A percentile compares a stretch with the other conserved stretches of the same genome.
These are phyloP conservation scores for Gari tellinella DNA, from an alignment of 2,888 invertebrate genomes.

Conservation along the genomic window DNA sequence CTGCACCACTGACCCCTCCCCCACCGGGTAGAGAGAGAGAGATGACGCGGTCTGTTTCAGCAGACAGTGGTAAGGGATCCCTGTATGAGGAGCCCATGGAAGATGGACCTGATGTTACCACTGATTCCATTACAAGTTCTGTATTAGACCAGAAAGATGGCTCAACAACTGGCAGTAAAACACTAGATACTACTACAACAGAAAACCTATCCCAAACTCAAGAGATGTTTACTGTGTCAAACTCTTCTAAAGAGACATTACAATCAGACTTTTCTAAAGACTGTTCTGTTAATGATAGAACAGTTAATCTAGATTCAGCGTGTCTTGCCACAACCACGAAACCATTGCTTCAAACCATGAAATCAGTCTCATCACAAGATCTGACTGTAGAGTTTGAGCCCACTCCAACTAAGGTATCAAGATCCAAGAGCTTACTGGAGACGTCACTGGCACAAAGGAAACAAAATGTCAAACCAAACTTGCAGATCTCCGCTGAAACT, in stretches of 20 bases:
- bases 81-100: constrained; percentile 64
- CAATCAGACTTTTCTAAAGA: too few species aligned
- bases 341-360: constrained; percentile 18
- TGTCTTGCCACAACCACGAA: too few species aligned
- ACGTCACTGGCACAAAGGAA: constrained; percentile 45
- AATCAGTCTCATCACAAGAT: constrained; percentile 59
- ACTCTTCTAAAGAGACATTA: too few species aligned
- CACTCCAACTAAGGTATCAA: constrained; percentile 51
- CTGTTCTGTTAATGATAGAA: too few species aligned
- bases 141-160: neutral
- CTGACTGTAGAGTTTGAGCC: constrained; percentile 34
- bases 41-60: constrained; percentile 66
- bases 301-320: too few species aligned
- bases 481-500: constrained; percentile 77
- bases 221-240: too few species aligned
- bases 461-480: constrained; percentile 68
- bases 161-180: neutral
- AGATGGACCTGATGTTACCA: constrained; percentile 4
- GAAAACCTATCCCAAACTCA: neutral
- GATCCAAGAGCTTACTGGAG: constrained; percentile 69
- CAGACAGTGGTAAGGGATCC: constrained; percentile 76
- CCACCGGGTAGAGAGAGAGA: constrained; percentile 52
- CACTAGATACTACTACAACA: neutral
- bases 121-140: neutral
- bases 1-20: constrained; percentile 42